Evolutionary conservation across 2,888 invertebrate genomes (phyloP), one percentile per base, ranked within the genome.

Genomic region (Malthinus flaveolus): DNA sequence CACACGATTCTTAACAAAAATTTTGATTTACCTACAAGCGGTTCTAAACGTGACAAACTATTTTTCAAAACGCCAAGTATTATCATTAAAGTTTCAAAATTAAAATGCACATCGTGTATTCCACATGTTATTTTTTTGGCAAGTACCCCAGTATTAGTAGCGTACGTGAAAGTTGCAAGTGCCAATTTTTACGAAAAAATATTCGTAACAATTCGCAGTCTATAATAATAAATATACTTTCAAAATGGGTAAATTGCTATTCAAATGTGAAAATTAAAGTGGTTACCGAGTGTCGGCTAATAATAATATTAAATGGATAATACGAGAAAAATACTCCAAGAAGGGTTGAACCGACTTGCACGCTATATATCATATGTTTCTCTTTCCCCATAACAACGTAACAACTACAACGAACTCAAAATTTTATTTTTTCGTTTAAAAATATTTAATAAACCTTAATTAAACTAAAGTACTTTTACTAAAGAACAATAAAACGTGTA

Each of bases 241-340:
- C 60, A 57, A 60, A 46, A 63, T 54, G 50, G 61, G 65, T 49
- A 66, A 69, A 69, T 67, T 68, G 63, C 56, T 44, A 49, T 42
- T 55, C 59, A 61, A 62, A 64, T 59, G 62, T 64, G 55, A 60
- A 61, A 63, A 68, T 68, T 68, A 66, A 64, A 60, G 57, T 50
- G 52, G 35, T 60, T 52, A 49, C 59, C 57, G 60, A 60, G 62
- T 53, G 62, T 61, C 49, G 56, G 51, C 50, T 60, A 64, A 63
- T 66, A 65, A 67, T 60, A 65, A 63, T 64, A 66, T 63, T 66
- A 64, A 67, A 67, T 63, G 62, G 65, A 63, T 63, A 64, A 63
- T 63, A 63, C 63, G 63, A 61, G 64, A 64, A 53, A 61, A 50
- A 49, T 51, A 51, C 35, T 46, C 52, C 59, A 49, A 58, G 46